Percentiles rank a stretch among this genome's conserved stretches.
phyloP scores from a whole-genome alignment of 2,113 vertebrate species.

The Dromaius novaehollandiae region DNA sequence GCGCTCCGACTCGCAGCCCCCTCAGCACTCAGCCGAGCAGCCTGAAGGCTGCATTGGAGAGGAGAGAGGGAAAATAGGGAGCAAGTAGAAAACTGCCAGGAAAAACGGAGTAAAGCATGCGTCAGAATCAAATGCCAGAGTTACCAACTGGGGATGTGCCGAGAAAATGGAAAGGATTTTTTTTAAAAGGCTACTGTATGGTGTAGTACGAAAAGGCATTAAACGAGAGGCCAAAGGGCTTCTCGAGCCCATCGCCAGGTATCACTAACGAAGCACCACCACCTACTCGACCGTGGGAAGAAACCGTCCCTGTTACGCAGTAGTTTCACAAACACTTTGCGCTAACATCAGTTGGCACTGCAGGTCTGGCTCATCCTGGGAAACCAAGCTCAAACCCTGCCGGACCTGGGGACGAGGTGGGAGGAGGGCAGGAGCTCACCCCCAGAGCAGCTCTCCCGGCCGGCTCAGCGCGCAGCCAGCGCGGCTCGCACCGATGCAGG shows the following conservation, averaged over 20 bases:
- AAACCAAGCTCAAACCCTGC: not conserved
- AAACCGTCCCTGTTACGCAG: not conserved
- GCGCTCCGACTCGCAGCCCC: not conserved
- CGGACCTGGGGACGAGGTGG: rapidly evolving
- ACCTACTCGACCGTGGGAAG: not conserved
- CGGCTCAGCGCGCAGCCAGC: rapidly evolving
- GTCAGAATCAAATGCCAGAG: not conserved
- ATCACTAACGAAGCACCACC: not conserved
- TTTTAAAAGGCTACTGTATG: not conserved
- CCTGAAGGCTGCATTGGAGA: not conserved
- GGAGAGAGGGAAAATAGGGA: not conserved
- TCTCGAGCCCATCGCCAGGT: not conserved
- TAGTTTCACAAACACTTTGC: not conserved
- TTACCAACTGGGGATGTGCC: not conserved
- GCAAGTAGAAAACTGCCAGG: not conserved
- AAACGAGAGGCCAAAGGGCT: not conserved
- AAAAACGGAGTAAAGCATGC: not conserved
- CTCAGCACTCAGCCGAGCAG: not conserved
- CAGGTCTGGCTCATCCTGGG: not conserved
- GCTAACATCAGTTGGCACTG: rapidly evolving
- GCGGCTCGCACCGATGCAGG: not conserved
- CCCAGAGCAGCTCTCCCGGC: not conserved
- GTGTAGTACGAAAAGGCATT: not conserved
- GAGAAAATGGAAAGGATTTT: not conserved
- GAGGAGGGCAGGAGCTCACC: not conserved